A percentile compares a stretch with the other conserved stretches of the same genome.
These are phyloP conservation scores for Botrylloides violaceus DNA, from an alignment of 23 tunicate genomes.

Conservation along the genomic window DNA sequence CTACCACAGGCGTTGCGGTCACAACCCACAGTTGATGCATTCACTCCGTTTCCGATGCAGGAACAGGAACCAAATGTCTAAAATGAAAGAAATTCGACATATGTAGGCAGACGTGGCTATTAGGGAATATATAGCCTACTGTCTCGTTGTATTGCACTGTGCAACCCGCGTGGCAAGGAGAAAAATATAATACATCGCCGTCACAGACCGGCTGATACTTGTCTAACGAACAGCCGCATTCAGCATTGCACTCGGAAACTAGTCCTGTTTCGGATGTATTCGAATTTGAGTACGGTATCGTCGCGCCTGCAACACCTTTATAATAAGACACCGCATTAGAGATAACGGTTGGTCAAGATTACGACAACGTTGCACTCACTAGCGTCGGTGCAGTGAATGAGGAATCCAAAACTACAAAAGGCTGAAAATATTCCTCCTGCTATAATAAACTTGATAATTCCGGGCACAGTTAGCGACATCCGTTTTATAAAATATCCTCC, in stretches of 20 bases:
- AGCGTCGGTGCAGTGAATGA: slow-evolving; percentile 4
- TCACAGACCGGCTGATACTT: slow-evolving; percentile 46
- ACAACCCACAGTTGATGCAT: neutral
- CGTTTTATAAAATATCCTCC: slow-evolving; percentile 5
- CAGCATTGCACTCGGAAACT: slow-evolving; percentile 26
- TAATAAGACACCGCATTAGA: neutral
- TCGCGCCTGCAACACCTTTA: slow-evolving; percentile 54
- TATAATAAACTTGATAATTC: slow-evolving; percentile 2
- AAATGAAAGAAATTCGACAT: too few relatives aligned
- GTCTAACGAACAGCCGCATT: slow-evolving; percentile 32
- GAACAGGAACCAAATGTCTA: neutral
- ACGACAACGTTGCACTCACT: too few relatives aligned
- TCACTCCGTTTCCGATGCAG: neutral
- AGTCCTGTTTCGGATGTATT: neutral
- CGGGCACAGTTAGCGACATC: neutral
- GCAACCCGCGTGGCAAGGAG: slow-evolving; percentile 68
- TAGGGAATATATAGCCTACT: neutral
- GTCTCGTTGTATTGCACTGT: slow-evolving; percentile 22
- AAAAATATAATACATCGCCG: slow-evolving; percentile 47
- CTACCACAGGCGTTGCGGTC: slow-evolving; percentile 2
- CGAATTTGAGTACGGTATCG: slow-evolving; percentile 26
- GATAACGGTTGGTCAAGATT: too few relatives aligned
- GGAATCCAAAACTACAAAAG: slow-evolving; percentile 11
- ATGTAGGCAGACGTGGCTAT: too few relatives aligned
- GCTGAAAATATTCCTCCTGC: slow-evolving; percentile 3